Evolutionary conservation across 2,888 invertebrate genomes (phyloP).

Genomic region (Heliconius charithonia): DNA sequence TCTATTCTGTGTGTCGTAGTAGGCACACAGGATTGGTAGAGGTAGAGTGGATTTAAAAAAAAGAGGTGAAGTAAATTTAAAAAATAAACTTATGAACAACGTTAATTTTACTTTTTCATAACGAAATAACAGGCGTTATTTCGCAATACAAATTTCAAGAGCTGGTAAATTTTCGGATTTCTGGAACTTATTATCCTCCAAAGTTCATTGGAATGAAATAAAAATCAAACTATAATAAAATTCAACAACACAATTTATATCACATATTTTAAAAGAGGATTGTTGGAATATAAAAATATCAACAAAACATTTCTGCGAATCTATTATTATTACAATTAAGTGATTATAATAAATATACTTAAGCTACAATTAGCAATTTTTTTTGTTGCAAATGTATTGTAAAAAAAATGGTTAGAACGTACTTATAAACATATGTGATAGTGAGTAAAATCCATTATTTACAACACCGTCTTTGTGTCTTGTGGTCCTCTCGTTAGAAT

Average conservation of each 20-base stretch:
- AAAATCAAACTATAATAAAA: not conserved
- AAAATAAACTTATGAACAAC: not conserved
- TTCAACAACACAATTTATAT: not conserved
- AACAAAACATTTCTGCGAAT: not conserved
- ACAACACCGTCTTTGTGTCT: not conserved
- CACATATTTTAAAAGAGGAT: not conserved
- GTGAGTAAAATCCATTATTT: not conserved
- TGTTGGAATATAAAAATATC: not conserved
- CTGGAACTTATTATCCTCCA: not conserved
- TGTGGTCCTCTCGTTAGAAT: not conserved
- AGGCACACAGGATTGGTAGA: too few species aligned
- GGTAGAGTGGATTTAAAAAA: too few species aligned
- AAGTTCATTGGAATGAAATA: not conserved
- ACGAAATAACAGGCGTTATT: not conserved
- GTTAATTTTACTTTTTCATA: not conserved
- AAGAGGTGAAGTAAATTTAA: not conserved
- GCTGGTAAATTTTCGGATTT: not conserved
- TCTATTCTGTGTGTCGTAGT: too few species aligned
- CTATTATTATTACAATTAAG: not conserved
- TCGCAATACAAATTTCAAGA: not conserved
- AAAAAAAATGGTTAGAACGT: too few species aligned
- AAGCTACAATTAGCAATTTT: too few species aligned
- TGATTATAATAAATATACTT: too few species aligned
- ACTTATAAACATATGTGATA: not conserved
- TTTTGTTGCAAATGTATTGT: too few species aligned